Conservation (phyloP, 2,113 vertebrate species). For the Rhipidura dahli region DNA sequence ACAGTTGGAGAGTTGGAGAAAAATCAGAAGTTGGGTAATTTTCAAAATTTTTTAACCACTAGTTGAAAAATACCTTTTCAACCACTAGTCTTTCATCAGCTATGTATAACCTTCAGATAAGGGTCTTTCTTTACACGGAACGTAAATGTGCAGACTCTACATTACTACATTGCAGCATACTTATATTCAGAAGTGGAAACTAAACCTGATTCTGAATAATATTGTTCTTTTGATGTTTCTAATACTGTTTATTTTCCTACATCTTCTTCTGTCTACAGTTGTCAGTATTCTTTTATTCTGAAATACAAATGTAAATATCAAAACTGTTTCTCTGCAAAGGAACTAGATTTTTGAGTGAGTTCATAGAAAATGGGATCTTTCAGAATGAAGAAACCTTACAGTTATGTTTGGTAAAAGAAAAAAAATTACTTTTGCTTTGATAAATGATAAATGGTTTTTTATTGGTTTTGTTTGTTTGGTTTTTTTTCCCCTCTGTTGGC, state of each 20-base stretch:
- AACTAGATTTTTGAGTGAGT: neutral
- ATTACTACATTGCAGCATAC: neutral
- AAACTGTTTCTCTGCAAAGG: neutral
- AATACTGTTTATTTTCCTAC: neutral
- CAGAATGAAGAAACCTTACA: neutral
- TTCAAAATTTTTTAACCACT: neutral
- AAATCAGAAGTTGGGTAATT: neutral
- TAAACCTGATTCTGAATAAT: neutral
- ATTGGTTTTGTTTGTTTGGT: neutral
- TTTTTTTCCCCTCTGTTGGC: accelerated
- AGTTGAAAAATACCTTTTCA: neutral
- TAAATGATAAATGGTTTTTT: neutral
- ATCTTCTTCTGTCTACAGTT: neutral
- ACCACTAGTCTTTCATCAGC: neutral
- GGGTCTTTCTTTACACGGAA: neutral
- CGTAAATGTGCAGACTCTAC: neutral
- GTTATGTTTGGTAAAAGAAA: neutral
- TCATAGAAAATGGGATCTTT: neutral
- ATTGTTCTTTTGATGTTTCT: neutral
- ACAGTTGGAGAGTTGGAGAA: neutral
- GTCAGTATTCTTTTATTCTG: neutral
- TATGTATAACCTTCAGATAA: neutral
- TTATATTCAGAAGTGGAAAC: neutral
- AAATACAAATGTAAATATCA: neutral
- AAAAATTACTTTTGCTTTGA: neutral